phyloP scores from a whole-genome alignment of 2,113 vertebrate genomes.

The Vidua macroura region DNA sequence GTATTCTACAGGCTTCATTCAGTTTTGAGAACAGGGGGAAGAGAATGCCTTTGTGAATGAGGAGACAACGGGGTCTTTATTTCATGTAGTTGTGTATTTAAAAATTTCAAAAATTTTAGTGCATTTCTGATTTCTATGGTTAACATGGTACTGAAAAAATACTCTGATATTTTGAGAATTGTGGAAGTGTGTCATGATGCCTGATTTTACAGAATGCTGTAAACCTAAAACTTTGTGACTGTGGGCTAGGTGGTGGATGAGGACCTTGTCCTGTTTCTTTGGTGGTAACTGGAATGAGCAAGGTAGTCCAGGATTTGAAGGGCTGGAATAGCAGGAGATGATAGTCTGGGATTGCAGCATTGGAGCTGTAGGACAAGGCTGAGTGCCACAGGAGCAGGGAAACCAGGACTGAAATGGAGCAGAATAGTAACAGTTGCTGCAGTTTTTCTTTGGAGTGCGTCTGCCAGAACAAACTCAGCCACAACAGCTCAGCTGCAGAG shows the following conservation, averaged over 20 bases:
- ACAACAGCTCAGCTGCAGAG: not conserved
- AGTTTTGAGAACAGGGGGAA: not conserved
- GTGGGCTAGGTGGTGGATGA: not conserved
- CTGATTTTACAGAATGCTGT: not conserved
- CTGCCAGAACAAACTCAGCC: not conserved
- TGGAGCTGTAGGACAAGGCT: not conserved
- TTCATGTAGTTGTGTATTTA: not conserved
- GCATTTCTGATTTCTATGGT: not conserved
- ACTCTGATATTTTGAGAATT: not conserved
- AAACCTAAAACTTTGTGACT: not conserved
- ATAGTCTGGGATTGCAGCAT: not conserved
- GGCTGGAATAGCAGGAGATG: not conserved
- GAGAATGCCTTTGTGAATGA: not conserved
- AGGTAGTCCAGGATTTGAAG: not conserved
- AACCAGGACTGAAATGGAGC: not conserved
- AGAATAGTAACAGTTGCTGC: not conserved
- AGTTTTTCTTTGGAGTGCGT: not conserved
- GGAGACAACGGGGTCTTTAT: not conserved
- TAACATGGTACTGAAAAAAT: not conserved
- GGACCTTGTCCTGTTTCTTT: not conserved
- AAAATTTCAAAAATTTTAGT: not conserved
- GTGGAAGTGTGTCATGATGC: not conserved
- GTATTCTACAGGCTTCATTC: not conserved
- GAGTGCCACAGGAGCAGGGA: not conserved
- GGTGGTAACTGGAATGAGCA: not conserved